phyloP scores from a whole-genome alignment of 1,140 invertebrate species.

The Protaetia brevitarsis region DNA sequence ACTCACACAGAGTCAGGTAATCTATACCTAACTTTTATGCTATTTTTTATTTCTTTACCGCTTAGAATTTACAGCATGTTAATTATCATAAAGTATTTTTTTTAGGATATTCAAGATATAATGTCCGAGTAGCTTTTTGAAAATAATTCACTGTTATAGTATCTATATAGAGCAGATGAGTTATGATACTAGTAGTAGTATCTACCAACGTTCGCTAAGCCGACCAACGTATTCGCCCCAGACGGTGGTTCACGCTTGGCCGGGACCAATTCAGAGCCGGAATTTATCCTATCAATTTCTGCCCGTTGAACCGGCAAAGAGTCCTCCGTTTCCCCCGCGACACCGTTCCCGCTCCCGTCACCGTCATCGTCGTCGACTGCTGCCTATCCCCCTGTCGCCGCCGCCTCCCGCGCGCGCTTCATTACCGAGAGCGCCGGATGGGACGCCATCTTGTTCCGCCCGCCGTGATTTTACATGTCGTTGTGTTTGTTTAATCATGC shows the following conservation, averaged over 20 bases:
- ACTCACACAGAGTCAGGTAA: too few relatives aligned
- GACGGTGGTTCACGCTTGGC: slow-evolving; percentile 54
- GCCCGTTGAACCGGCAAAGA: slow-evolving; percentile 61
- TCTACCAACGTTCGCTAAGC: not conserved
- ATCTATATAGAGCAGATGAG: too few relatives aligned
- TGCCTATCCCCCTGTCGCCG: slow-evolving; percentile 23
- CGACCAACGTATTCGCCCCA: slow-evolving; percentile 31
- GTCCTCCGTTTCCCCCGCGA: slow-evolving; percentile 24
- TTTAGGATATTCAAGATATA: too few relatives aligned
- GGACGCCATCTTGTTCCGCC: slow-evolving; percentile 44
- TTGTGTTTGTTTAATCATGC: slow-evolving; percentile 45
- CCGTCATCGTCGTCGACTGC: slow-evolving; percentile 17
- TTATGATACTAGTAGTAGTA: not conserved
- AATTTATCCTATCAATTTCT: slow-evolving; percentile 67
- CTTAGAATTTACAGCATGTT: too few relatives aligned
- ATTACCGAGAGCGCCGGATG: slow-evolving; percentile 34
- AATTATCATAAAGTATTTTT: too few relatives aligned
- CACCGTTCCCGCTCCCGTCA: slow-evolving; percentile 13
- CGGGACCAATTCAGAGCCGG: slow-evolving; percentile 61
- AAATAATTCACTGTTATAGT: too few relatives aligned
- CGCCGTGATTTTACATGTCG: slow-evolving; percentile 45
- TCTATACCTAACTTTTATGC: too few relatives aligned
- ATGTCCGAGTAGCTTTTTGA: too few relatives aligned
- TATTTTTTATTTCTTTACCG: too few relatives aligned
- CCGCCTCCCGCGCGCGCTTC: slow-evolving; percentile 26